Conservation (phyloP, 2,113 vertebrate genomes). For the Piliocolobus tephrosceles region DNA sequence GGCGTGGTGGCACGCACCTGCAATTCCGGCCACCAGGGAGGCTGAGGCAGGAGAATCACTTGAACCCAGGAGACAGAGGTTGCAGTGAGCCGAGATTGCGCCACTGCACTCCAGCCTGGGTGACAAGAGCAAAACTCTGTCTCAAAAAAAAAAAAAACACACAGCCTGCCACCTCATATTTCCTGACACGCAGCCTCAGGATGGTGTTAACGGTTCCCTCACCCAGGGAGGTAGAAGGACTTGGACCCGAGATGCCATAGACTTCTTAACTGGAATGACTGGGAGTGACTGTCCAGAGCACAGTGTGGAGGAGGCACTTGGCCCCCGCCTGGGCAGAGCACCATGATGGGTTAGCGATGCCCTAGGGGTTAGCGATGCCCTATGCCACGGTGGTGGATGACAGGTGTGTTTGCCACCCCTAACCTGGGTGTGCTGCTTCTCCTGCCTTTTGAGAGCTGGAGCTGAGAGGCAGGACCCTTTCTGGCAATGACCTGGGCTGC, state of each 20-base stretch:
- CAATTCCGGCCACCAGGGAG: too few species aligned
- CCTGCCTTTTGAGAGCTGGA: not conserved
- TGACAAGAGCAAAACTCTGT: too few species aligned
- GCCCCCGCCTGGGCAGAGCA: not conserved
- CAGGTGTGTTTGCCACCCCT: not conserved
- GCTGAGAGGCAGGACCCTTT: not conserved
- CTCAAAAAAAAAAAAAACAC: not conserved
- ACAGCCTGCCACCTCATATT: not conserved
- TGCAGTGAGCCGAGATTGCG: too few species aligned
- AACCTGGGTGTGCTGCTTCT: not conserved
- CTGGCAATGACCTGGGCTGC: not conserved
- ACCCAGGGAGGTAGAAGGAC: not conserved
- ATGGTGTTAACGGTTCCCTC: not conserved
- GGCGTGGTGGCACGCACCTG: too few species aligned
- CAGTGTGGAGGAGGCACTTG: not conserved
- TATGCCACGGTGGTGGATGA: rapidly evolving
- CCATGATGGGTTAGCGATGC: not conserved
- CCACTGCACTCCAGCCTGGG: too few species aligned
- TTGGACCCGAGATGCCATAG: not conserved
- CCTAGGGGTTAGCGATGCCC: too few species aligned
- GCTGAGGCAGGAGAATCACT: too few species aligned
- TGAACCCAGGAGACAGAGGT: too few species aligned
- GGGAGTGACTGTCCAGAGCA: not conserved
- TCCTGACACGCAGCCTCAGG: not conserved
- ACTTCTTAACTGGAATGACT: not conserved